Percentiles rank a stretch among this genome's conserved stretches.
Evolutionary conservation across 2,888 invertebrate genomes (phyloP).

Genomic region (Oegoconia quadripuncta): DNA sequence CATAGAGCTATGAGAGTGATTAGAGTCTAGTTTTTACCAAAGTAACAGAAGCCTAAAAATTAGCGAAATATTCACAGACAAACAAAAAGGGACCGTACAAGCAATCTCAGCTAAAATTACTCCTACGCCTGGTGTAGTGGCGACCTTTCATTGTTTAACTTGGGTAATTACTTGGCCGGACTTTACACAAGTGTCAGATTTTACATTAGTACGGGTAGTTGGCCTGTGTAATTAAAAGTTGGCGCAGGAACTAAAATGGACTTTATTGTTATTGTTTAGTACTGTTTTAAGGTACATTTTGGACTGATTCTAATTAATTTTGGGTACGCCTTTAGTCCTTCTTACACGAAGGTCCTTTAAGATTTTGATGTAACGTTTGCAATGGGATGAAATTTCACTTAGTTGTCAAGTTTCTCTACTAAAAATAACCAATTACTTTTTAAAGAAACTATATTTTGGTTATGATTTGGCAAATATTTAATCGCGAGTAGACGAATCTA

Average conservation of each 20-base stretch:
- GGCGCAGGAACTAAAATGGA: constrained; percentile 5
- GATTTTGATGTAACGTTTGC: too few species aligned
- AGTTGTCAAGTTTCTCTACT: too few species aligned
- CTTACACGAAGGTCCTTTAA: background rate
- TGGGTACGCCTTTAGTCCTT: background rate
- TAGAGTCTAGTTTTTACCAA: too few species aligned
- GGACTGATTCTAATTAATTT: background rate
- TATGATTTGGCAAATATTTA: too few species aligned
- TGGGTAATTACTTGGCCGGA: constrained; percentile 32
- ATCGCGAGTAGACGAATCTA: too few species aligned
- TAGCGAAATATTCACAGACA: background rate
- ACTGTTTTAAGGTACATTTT: background rate
- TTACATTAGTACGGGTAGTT: constrained; percentile 14
- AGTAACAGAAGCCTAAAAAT: background rate
- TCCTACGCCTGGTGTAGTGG: constrained; percentile 19
- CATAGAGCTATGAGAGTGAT: too few species aligned
- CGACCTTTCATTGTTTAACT: constrained; percentile 33
- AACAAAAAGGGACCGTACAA: background rate
- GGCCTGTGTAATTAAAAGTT: constrained; percentile 10
- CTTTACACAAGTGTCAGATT: constrained; percentile 24
- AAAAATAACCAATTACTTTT: too few species aligned
- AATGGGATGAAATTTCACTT: too few species aligned
- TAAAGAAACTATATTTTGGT: too few species aligned
- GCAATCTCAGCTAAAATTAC: constrained; percentile 1
- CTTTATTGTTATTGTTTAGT: constrained; percentile 3